Base-by-base conservation (phyloP, 2,113 vertebrate species). In the Phaethon lepturus region DNA sequence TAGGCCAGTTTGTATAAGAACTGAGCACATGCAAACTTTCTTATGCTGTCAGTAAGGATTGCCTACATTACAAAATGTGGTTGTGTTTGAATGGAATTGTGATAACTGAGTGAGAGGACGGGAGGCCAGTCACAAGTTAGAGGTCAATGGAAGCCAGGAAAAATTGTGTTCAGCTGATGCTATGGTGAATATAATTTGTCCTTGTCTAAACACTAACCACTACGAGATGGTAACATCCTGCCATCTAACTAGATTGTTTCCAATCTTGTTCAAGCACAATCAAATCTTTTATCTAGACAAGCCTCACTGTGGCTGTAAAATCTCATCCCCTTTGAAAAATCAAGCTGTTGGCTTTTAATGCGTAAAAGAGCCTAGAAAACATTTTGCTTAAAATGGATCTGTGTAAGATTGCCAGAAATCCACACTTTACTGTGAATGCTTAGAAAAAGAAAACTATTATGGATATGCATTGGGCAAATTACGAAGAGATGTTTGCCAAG, bases 171-270 rank as follows among this genome's bases (percentile, higher is more conserved):
- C 96, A 93, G 91, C 86, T 96, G 94, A 97, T 91, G 87, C 84
- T 95, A 95, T 26, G 85, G 88, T 80, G 88, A 95, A 93, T 91
- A 93, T 89, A 96, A 97, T 96, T 95, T 94, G 91, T 95, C 75
- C 95, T 95, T 94, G 95, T 95, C 96, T 95, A 92, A 93, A 95
- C 93, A 93, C 91, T 94, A 95, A 96, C 94, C 90, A 26, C 93
- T 94, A 80, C 93, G 93, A 85, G 80, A 86, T 80, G 76, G 58
- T 77, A 95, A 80, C 81, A 90, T 86, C 89, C 94, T 92, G 76
- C 83, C 93, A 94, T 95, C 93, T 89, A 93, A 81, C 92, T 94
- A 88, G 88, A 95, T 80, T 95, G 88, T 69, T 96, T 93, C 63
- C 85, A 92, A 91, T 77, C 76, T 64, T 81, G 24, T 77, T 95